Evolutionary conservation across 2,113 vertebrate genomes (phyloP).

Genomic region (Actinemys pallida): DNA sequence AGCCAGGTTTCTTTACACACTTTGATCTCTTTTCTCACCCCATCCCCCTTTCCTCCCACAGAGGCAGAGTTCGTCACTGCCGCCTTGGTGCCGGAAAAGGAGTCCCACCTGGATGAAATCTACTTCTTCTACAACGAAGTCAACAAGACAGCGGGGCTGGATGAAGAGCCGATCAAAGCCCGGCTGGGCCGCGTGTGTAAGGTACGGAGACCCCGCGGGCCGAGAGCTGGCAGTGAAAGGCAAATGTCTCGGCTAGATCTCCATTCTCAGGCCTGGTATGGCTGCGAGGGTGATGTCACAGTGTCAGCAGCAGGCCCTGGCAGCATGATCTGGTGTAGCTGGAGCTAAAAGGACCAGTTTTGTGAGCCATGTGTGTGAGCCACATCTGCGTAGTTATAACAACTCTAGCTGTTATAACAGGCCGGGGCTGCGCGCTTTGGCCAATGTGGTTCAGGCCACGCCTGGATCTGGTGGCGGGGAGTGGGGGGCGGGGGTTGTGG

Average conservation of each 20-base stretch:
- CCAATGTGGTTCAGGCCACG: not conserved
- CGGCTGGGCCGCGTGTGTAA: slow-evolving; percentile 85
- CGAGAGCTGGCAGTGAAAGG: not conserved
- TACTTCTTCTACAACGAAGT: slow-evolving; percentile 87
- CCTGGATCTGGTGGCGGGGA: not conserved
- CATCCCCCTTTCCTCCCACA: not conserved
- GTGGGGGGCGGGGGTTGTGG: not conserved
- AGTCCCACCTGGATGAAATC: slow-evolving; percentile 80
- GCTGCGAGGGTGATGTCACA: not conserved
- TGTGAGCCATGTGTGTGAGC: not conserved
- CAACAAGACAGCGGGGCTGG: slow-evolving; percentile 79
- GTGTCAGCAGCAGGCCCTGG: not conserved
- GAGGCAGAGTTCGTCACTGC: slow-evolving; percentile 82
- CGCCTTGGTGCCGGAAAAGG: slow-evolving; percentile 73
- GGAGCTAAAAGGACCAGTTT: not conserved
- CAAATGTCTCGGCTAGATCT: not conserved
- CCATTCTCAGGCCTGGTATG: not conserved
- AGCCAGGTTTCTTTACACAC: not conserved
- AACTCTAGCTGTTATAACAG: not conserved
- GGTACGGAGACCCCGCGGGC: slow-evolving; percentile 45
- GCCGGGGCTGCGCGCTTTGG: no score
- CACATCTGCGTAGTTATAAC: not conserved
- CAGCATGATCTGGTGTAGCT: not conserved
- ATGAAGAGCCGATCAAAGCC: slow-evolving; percentile 82
- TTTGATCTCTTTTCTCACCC: not conserved